Base-by-base conservation (phyloP, 2,797 vertebrate genomes). In the Percopsis omiscomaycus region DNA sequence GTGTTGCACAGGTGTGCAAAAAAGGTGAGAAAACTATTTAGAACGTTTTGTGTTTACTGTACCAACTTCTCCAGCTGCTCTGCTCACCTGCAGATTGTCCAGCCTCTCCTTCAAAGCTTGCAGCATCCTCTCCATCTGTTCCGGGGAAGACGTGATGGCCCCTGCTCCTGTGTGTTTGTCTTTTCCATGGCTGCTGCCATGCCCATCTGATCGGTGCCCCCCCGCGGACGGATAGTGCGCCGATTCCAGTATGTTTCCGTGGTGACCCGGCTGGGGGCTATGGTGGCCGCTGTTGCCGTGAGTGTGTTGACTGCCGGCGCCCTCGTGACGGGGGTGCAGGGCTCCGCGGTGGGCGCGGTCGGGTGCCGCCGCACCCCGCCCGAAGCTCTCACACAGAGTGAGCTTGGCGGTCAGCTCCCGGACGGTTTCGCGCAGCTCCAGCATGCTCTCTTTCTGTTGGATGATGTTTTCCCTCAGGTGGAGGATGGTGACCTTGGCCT, bases 41-140 rank as follows among this genome's bases (percentile, higher is more conserved):
- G 5, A 37, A 37, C 6, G 5, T 5, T 37, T 37, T 37, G 3
- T 37, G 32, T 37, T 54, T 29, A 28, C 27, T 27, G 11, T 54
- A 27, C 22, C 29, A 28, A 30, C 11, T 6, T 55, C 54, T 5
- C 5, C 32, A 4, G 29, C n/a, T 57, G 45, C 83, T 66, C 78
- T 59, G 47, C 84, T 71, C 78, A 92, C 91, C 90, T 92, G 90
- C 28, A 92, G 64, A 64, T 80, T 87, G 55, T 88, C 88, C 68
- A 92, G 71, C 61, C 84, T 76, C 64, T 90, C 87, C 68, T 89
- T 91, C 6, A 91, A 74, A 1, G 82, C 79, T 27, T 83, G 77
- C 64, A 92, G 77, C 89, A 89, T 87, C 30, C 86, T 74, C 9
- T 89, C 90, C 92, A 92, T 91, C 82, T 94, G 91, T 74, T 93